These are phyloP conservation scores for Frieseomelitta varia DNA, from an alignment of 1,140 invertebrate species.

Conservation along the genomic window DNA sequence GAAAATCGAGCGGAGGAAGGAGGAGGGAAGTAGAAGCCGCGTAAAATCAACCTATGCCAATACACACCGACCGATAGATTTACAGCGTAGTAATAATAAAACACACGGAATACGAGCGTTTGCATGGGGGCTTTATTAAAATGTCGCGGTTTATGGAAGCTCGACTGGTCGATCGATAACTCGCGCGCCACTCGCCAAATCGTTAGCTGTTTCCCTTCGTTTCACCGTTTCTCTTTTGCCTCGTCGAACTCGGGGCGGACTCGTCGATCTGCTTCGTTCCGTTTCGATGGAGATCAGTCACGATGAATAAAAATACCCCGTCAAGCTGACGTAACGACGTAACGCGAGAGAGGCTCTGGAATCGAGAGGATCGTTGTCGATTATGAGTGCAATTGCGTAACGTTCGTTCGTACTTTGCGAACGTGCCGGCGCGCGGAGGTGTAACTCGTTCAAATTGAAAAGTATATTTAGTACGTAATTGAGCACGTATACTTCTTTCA, in stretches of 20 bases:
- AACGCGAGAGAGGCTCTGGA: constrained; percentile 14
- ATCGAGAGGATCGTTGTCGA: constrained; percentile 40
- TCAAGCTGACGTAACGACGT: constrained; percentile 30
- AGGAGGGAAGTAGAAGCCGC: not conserved
- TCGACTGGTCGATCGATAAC: constrained; percentile 25
- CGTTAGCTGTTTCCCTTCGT: not conserved
- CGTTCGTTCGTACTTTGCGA: not conserved
- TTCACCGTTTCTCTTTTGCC: too few relatives aligned
- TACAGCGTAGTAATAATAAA: constrained; percentile 50
- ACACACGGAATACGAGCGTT: constrained; percentile 28
- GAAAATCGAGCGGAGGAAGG: not conserved
- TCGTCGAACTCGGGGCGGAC: not conserved
- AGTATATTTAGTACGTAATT: not conserved
- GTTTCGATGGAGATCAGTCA: constrained; percentile 10
- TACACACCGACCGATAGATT: constrained; percentile 39
- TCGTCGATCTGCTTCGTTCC: not conserved
- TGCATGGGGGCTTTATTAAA: constrained; percentile 46
- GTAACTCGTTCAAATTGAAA: not conserved
- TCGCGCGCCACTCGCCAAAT: not conserved
- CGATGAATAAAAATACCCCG: constrained; percentile 29
- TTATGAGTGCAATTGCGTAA: constrained; percentile 40
- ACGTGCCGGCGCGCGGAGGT: not conserved
- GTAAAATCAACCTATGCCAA: constrained; percentile 38
- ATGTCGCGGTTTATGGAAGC: constrained; percentile 26
- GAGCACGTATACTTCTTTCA: not conserved